Evolutionary conservation across 2,113 vertebrate species (phyloP).

Genomic region (Anas platyrhynchos): DNA sequence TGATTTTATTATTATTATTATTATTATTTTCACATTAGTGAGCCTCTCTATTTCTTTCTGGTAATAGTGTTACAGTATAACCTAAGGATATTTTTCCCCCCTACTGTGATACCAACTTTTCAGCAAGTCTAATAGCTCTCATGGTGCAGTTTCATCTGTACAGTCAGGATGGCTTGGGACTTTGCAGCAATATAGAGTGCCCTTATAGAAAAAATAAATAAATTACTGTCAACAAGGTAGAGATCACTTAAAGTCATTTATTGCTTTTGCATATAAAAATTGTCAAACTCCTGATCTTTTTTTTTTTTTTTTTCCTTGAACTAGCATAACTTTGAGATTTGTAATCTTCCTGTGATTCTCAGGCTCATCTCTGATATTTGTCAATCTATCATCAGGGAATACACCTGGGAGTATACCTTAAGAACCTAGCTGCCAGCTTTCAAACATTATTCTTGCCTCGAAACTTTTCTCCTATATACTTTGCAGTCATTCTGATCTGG

Average conservation of each 20-base stretch:
- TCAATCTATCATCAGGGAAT: not conserved
- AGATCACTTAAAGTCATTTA: not conserved
- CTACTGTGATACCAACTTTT: not conserved
- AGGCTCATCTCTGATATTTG: not conserved
- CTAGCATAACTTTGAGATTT: not conserved
- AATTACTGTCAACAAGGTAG: not conserved
- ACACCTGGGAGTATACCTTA: not conserved
- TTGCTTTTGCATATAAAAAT: not conserved
- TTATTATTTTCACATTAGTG: not conserved
- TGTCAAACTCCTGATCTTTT: not conserved
- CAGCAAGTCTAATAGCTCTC: not conserved
- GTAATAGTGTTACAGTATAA: not conserved
- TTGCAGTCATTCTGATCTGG: not conserved
- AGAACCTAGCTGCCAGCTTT: not conserved
- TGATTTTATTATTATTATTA: not conserved
- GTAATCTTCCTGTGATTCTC: not conserved
- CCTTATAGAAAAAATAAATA: not conserved
- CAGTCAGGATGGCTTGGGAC: not conserved
- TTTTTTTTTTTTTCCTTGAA: not conserved
- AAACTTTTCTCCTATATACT: not conserved
- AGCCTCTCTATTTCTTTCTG: not conserved
- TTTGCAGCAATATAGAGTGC: not conserved
- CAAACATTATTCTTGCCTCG: not conserved
- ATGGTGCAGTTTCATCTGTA: not conserved
- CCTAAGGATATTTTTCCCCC: not conserved